Base-by-base conservation (phyloP, 2,113 vertebrate genomes). In the Pristiophorus japonicus region DNA sequence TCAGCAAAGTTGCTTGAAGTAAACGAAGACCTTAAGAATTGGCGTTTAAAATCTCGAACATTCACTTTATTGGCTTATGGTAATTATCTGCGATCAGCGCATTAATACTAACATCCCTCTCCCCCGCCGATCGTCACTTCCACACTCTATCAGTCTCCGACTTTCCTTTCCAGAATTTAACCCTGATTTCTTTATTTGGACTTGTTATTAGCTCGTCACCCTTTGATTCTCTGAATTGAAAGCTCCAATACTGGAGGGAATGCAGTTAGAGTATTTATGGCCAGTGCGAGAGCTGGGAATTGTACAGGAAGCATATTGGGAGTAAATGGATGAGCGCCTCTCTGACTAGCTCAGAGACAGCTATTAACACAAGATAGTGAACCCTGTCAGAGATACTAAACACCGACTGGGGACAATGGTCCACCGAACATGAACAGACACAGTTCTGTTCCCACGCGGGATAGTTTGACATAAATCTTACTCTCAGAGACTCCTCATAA, bases 361-460 rank as follows among this genome's bases (percentile, higher is more conserved):
- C 42, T 51, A 14, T 90, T 90, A 90, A 90, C 6, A 27, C 47
- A 30, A n/a, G 87, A 90, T 16, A 11, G 55, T 51, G 93, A 70
- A 12, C 18, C 38, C 66, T 94, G 42, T 94, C 38, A 51, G 88
- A 94, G 70, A 94, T 94, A 94, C 93, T 94, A 94, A 94, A 94
- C 93, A 94, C 65, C 66, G 11, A 67, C 65, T 47, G 20, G 59
- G 65, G 38, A 34, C 34, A 34, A 59, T 59, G 51, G 51, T 34
- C 85, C 85, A 88, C 22, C 22, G 45, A 55, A 47, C 27, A 88
- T 88, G 45, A 88, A 88, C 85, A 88, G 85, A 88, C 85, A 88
- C 47, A 27, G 22, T 87, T 87, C 85, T 55, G 85, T 47, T 81
- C 85, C 85, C 85, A 88, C 85, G 14, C 18, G 30, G 90, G 65